Evolutionary conservation across 23 tunicate genomes (phyloP).

Genomic region (Phallusia fumigata): DNA sequence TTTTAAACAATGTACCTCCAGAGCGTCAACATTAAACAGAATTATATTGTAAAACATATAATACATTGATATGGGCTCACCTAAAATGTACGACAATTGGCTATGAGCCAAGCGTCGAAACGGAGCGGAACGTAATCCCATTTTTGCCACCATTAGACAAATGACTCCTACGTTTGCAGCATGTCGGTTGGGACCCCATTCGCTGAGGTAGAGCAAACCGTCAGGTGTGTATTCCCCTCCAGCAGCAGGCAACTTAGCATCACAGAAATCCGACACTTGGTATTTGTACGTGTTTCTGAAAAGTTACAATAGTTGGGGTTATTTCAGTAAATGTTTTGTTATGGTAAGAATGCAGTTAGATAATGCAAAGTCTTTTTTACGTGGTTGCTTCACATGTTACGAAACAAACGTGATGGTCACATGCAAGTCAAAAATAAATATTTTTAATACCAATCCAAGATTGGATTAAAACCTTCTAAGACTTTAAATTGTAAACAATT

Average conservation of each 20-base stretch:
- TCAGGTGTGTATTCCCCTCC: slow-evolving; percentile 81
- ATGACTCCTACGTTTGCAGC: slow-evolving; percentile 79
- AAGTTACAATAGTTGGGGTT: not conserved
- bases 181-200: slow-evolving; percentile 53
- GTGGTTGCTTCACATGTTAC: no score
- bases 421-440: no score
- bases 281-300: slow-evolving; percentile 44
- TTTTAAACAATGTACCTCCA: no score
- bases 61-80: slow-evolving; percentile 17
- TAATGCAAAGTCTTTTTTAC: not conserved
- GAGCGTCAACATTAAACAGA: no score
- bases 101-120: slow-evolving; percentile 66
- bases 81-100: slow-evolving; percentile 84
- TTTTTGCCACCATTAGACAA: slow-evolving; percentile 77
- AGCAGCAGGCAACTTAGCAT: slow-evolving; percentile 52
- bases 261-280: slow-evolving; percentile 54
- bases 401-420: no score
- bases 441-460: no score
- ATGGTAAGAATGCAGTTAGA: no score
- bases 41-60: no score
- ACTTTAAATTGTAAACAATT: no score
- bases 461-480: no score
- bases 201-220: slow-evolving; percentile 67
- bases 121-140: slow-evolving; percentile 50
- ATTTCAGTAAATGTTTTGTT: no score